Evolutionary conservation across 2,888 invertebrate species (phyloP).

Genomic region (Drosophila limbata): DNA sequence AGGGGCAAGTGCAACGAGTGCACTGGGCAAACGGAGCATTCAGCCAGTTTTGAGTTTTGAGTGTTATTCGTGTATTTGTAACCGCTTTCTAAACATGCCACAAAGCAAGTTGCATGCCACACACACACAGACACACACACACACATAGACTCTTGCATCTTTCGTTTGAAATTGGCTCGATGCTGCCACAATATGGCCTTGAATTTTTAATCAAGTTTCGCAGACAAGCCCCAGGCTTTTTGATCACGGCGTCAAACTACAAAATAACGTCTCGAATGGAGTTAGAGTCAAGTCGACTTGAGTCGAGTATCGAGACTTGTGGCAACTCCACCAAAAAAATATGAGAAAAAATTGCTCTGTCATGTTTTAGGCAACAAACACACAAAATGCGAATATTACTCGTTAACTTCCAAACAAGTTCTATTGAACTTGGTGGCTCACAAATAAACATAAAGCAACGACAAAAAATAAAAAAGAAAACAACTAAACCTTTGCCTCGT

Average conservation of each 20-base stretch:
- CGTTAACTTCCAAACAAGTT: conserved; percentile 68
- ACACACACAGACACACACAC: conserved; percentile 21
- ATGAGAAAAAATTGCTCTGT: conserved; percentile 46
- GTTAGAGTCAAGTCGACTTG: neutral
- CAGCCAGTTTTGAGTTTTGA: conserved; percentile 17
- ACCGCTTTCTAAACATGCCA: conserved; percentile 73
- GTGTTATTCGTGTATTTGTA: conserved; percentile 36
- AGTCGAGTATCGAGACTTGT: conserved; percentile 23
- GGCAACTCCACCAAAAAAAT: conserved; percentile 15
- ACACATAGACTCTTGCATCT: conserved; percentile 41
- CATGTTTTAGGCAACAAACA: conserved; percentile 61
- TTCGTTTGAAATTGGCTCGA: conserved; percentile 60
- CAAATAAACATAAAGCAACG: conserved; percentile 28
- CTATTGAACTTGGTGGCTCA: conserved; percentile 73
- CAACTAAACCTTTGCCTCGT: conserved; percentile 52
- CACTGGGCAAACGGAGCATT: conserved; percentile 71
- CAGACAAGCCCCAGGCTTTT: conserved; percentile 58
- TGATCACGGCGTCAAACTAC: conserved; percentile 53
- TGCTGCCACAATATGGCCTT: conserved; percentile 79
- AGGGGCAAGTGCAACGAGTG: conserved; percentile 68
- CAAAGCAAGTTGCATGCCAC: conserved; percentile 44
- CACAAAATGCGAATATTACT: conserved; percentile 24
- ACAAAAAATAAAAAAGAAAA: conserved; percentile 19
- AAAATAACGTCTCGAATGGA: conserved; percentile 16
- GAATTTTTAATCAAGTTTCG: conserved; percentile 81